Percentiles rank a stretch among this genome's conserved stretches.
These are phyloP conservation scores for Rhaphigaster nebulosa DNA, from an alignment of 2,888 invertebrate genomes.

Conservation along the genomic window DNA sequence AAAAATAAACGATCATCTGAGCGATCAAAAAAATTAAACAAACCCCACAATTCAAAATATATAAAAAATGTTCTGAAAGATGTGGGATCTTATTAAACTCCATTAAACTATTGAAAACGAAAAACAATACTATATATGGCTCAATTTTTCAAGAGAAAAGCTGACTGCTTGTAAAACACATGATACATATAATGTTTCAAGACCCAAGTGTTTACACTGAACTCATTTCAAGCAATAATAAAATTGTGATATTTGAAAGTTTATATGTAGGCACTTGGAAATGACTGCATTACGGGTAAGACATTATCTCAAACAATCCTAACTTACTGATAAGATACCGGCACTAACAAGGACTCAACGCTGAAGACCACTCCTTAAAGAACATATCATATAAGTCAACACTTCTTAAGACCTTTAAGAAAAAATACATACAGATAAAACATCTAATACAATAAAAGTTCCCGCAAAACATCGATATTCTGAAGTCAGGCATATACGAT, in stretches of 20 bases:
- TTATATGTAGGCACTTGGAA: neutral
- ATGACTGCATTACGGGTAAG: neutral
- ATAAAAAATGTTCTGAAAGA: too few relatives aligned
- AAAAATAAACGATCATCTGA: too few relatives aligned
- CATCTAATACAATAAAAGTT: neutral
- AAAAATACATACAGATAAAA: neutral
- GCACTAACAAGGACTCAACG: neutral
- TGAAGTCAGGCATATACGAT: neutral
- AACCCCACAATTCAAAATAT: too few relatives aligned
- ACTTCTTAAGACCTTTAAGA: neutral
- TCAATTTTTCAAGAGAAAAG: neutral
- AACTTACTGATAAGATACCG: slow-evolving; percentile 24
- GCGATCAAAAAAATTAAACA: too few relatives aligned
- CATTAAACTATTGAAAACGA: too few relatives aligned
- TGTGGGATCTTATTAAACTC: too few relatives aligned
- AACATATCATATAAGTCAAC: neutral
- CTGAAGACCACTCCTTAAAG: neutral
- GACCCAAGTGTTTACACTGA: neutral
- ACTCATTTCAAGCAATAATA: neutral
- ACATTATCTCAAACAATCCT: slow-evolving; percentile 17
- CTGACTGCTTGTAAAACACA: neutral
- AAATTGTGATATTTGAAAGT: neutral
- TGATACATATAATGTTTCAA: neutral
- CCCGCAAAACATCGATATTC: neutral
- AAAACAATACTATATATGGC: too few relatives aligned